Conservation (phyloP, 2,797 vertebrate genomes). For the Heteromormyrus szaboi region DNA sequence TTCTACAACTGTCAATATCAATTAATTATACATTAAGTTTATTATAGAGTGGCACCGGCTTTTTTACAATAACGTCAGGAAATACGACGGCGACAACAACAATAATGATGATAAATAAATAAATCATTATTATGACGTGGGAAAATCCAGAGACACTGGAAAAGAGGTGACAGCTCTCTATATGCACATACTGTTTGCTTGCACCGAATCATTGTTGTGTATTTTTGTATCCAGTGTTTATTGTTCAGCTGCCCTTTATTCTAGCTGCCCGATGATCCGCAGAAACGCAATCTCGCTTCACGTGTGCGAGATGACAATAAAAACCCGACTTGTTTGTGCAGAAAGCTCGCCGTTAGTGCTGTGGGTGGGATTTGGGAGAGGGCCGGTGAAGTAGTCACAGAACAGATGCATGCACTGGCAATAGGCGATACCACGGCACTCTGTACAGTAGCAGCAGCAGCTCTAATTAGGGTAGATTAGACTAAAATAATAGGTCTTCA, state of each 20-base stretch:
- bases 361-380: not conserved
- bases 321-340: not conserved
- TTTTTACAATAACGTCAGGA: not conserved
- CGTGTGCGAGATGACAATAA: not conserved
- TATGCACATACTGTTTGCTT: not conserved
- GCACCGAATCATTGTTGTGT: not conserved
- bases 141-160: not conserved
- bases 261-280: not conserved
- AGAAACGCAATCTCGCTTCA: not conserved
- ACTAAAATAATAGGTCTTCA: constrained; percentile 11
- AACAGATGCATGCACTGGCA: not conserved
- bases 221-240: not conserved
- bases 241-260: not conserved
- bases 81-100: not conserved
- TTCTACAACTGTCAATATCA: not conserved
- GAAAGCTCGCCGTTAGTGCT: not conserved
- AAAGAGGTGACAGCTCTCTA: not conserved
- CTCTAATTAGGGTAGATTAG: not conserved
- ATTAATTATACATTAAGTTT: not conserved
- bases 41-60: not conserved
- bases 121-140: not conserved
- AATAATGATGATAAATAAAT: not conserved
- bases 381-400: not conserved
- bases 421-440: not conserved
- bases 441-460: not conserved